phyloP scores from a whole-genome alignment of 2,888 invertebrate genomes.

The Aleiodes testaceus region DNA sequence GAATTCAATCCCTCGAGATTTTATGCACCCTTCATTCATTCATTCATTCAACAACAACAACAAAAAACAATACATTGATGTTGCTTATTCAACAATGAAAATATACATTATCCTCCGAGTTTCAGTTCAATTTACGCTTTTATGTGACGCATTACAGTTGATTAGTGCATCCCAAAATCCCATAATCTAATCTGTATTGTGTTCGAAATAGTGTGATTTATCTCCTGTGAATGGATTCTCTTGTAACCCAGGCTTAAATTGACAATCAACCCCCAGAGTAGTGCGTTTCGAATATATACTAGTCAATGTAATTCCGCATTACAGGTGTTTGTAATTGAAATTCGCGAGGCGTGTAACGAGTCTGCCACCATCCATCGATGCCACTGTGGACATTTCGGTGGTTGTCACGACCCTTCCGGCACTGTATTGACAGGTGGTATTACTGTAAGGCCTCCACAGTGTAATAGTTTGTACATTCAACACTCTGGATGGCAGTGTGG shows the following conservation, averaged over 20 bases:
- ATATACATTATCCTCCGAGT: neutral
- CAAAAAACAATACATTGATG: neutral
- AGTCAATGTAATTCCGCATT: constrained; percentile 54
- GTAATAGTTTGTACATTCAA: constrained; percentile 76
- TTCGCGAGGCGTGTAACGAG: constrained; percentile 52
- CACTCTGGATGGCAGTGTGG: constrained; percentile 80
- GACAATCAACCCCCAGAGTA: constrained; percentile 50
- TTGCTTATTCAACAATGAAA: neutral
- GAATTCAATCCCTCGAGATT: too few relatives aligned
- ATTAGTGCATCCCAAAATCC: constrained; percentile 10
- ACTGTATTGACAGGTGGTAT: constrained; percentile 25
- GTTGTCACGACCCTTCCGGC: constrained; percentile 26
- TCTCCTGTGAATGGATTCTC: constrained; percentile 42
- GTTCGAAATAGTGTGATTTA: constrained; percentile 35
- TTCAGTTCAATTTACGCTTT: constrained; percentile 21
- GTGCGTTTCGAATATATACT: constrained; percentile 18
- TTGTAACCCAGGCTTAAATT: constrained; percentile 49
- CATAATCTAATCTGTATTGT: constrained; percentile 29
- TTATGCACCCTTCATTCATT: too few relatives aligned
- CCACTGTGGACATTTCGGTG: constrained; percentile 25
- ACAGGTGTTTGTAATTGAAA: constrained; percentile 56
- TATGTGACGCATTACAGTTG: constrained; percentile 15
- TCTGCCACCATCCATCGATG: constrained; percentile 41
- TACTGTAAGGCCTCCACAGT: constrained; percentile 76
- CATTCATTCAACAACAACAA: too few relatives aligned